Evolutionary conservation across 2,113 vertebrate genomes (phyloP).

Genomic region (Chionis minor): DNA sequence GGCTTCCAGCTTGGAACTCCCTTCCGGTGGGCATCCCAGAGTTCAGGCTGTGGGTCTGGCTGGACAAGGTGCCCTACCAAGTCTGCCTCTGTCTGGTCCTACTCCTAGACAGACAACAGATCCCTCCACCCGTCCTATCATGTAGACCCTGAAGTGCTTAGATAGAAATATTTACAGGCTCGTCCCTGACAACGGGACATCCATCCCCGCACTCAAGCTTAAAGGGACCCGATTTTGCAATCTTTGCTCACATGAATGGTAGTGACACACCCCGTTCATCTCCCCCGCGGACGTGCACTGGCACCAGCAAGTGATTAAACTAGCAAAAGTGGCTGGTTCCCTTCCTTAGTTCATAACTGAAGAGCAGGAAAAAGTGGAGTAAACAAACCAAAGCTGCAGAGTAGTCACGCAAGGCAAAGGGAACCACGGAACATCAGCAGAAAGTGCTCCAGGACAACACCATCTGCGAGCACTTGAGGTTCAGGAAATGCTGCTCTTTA

Average conservation of each 20-base stretch:
- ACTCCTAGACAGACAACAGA: not conserved
- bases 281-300: not conserved
- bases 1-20: not conserved
- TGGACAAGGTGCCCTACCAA: not conserved
- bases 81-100: not conserved
- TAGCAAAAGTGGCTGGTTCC: not conserved
- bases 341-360: not conserved
- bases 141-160: not conserved
- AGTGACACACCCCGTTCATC: not conserved
- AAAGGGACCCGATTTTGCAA: not conserved
- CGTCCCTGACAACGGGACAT: fast-evolving
- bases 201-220: not conserved
- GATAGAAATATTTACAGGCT: not conserved
- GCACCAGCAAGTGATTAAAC: not conserved
- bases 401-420: slow-evolving; percentile 30
- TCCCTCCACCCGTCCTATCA: not conserved
- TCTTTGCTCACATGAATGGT: not conserved
- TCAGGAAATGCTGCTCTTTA: slow-evolving; percentile 54
- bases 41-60: not conserved
- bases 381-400: slow-evolving; percentile 39
- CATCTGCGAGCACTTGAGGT: slow-evolving; percentile 35
- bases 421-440: slow-evolving; percentile 48
- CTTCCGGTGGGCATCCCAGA: not conserved
- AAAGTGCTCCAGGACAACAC: slow-evolving; percentile 30
- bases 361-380: slow-evolving; percentile 36